Evolutionary conservation across 2,113 vertebrate genomes (phyloP).

Genomic region (Malurus alboscapulatus): DNA sequence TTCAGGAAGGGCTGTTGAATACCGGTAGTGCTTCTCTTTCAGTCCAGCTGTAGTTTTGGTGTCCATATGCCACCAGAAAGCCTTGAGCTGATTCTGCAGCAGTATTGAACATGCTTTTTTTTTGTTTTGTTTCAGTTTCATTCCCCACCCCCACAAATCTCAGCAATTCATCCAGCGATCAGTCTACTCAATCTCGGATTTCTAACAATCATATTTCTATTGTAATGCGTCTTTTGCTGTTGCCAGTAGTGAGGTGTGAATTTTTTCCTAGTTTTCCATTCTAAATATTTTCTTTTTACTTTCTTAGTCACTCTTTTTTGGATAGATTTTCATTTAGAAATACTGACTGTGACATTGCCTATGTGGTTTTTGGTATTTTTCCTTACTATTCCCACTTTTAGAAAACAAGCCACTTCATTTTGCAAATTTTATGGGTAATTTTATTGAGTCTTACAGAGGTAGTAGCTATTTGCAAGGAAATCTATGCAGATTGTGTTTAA

Average conservation of each 20-base stretch:
- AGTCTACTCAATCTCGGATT: neutral
- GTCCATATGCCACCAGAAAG: neutral
- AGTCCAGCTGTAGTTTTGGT: neutral
- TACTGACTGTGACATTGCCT: neutral
- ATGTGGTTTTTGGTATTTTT: neutral
- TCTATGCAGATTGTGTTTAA: neutral
- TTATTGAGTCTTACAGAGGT: neutral
- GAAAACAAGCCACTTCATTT: neutral
- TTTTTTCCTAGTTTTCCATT: neutral
- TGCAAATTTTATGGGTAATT: neutral
- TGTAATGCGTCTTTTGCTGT: neutral
- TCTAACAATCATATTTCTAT: neutral
- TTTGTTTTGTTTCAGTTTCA: neutral
- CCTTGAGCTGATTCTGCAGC: neutral
- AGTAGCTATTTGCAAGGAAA: neutral
- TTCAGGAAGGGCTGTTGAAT: neutral
- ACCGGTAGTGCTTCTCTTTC: neutral
- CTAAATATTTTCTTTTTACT: neutral
- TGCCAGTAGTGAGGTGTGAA: neutral
- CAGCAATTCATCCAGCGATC: neutral
- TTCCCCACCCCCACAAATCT: neutral
- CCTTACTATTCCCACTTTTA: neutral
- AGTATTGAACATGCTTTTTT: neutral
- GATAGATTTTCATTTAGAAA: neutral
- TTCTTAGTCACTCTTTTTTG: neutral